Conservation (phyloP, 2,888 invertebrate genomes). For the Petrophora chlorosata region DNA sequence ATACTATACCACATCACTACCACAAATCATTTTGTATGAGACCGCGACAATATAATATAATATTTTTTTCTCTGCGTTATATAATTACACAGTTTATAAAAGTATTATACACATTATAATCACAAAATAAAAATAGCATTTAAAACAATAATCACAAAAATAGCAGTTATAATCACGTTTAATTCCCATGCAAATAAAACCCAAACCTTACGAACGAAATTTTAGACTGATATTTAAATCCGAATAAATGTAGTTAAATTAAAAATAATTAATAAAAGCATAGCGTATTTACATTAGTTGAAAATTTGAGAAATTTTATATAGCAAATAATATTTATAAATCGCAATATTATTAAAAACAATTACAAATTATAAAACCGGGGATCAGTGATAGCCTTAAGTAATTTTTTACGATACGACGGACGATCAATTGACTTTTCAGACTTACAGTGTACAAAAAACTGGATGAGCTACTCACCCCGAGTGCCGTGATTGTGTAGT, state of each 20-base stretch:
- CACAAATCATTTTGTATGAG: constrained; percentile 60
- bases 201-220: constrained; percentile 81
- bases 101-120: constrained; percentile 67
- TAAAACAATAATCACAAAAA: constrained; percentile 60
- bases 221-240: constrained; percentile 82
- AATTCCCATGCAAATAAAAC: constrained; percentile 74
- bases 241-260: constrained; percentile 60
- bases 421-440: constrained; percentile 66
- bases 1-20: constrained; percentile 48
- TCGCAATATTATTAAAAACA: constrained; percentile 51
- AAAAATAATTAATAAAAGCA: constrained; percentile 51
- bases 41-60: constrained; percentile 65
- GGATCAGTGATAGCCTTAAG: constrained; percentile 80
- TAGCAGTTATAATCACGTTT: constrained; percentile 56
- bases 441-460: constrained; percentile 58
- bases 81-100: constrained; percentile 57
- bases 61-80: constrained; percentile 39
- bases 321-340: constrained; percentile 53
- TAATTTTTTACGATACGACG: constrained; percentile 63
- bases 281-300: constrained; percentile 84
- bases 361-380: constrained; percentile 66
- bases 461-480: constrained; percentile 42
- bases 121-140: constrained; percentile 59
- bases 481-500: constrained; percentile 28
- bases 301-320: constrained; percentile 82